Evolutionary conservation across 2,888 invertebrate species (phyloP).

Genomic region (Keiferia lycopersicella): DNA sequence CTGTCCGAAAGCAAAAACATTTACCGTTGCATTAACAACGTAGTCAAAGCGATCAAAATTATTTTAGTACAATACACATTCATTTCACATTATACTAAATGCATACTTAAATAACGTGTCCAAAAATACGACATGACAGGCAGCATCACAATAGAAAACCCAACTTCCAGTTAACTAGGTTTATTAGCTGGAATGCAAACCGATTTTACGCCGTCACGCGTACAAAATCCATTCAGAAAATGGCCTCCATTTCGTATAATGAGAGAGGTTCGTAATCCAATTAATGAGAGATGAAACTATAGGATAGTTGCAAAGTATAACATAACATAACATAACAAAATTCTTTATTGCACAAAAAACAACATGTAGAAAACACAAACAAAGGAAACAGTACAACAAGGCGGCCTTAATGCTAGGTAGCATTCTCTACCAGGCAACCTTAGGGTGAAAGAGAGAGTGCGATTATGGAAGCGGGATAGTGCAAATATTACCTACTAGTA

Average conservation of each 20-base stretch:
- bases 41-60: not conserved
- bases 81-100: not conserved
- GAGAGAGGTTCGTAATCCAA: conserved; percentile 68
- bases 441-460: too few relatives aligned
- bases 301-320: conserved; percentile 50
- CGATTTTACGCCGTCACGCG: conserved; percentile 60
- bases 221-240: conserved; percentile 69
- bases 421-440: too few relatives aligned
- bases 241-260: conserved; percentile 69
- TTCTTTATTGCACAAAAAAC: too few relatives aligned
- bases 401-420: too few relatives aligned
- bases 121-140: conserved; percentile 18
- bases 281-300: conserved; percentile 71
- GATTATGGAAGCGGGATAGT: too few relatives aligned
- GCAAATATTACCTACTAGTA: too few relatives aligned
- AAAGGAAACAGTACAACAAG: too few relatives aligned
- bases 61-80: not conserved
- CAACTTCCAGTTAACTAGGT: conserved; percentile 51
- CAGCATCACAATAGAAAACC: conserved; percentile 27
- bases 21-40: too few relatives aligned
- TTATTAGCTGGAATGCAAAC: conserved; percentile 58
- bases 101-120: conserved; percentile 12
- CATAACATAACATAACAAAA: too few relatives aligned
- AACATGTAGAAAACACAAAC: too few relatives aligned
- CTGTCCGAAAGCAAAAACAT: not conserved